phyloP scores from a whole-genome alignment of 2,797 vertebrate species.

The Leptatherina wallacei region DNA sequence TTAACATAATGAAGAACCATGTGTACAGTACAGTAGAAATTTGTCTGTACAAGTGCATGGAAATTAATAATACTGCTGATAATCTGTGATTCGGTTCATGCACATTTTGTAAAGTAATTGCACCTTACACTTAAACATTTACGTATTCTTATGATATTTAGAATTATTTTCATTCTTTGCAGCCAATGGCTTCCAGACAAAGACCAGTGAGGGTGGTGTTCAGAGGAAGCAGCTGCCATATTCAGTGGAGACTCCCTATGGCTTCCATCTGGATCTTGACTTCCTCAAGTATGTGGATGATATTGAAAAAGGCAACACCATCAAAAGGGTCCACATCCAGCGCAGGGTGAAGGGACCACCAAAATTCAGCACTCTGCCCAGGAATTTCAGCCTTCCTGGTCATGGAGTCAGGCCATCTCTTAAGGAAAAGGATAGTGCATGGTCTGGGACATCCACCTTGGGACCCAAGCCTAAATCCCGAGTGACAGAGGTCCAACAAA shows the following conservation, averaged over 20 bases:
- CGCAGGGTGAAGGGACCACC: constrained; percentile 91
- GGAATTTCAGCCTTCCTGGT: constrained; percentile 95
- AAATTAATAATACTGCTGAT: constrained; percentile 45
- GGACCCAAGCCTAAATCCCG: constrained; percentile 86
- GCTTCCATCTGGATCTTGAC: constrained; percentile 96
- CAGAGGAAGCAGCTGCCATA: constrained; percentile 92
- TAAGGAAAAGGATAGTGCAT: constrained; percentile 84
- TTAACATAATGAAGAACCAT: constrained; percentile 70
- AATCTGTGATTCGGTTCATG: constrained; percentile 35
- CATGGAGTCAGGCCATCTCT: constrained; percentile 79
- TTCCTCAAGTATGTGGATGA: constrained; percentile 99
- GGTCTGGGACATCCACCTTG: constrained; percentile 86
- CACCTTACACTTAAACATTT: constrained; percentile 1
- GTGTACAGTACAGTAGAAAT: constrained; percentile 45
- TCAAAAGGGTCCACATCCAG: constrained; percentile 94
- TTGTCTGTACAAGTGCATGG: constrained; percentile 43
- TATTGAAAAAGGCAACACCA: constrained; percentile 98
- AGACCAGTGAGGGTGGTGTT: constrained; percentile 81
- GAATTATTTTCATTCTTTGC: constrained; percentile 53
- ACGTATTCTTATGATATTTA: not conserved
- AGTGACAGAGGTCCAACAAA: constrained; percentile 85
- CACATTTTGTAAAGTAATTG: constrained; percentile 39
- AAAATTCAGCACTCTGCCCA: constrained; percentile 95
- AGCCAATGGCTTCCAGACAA: constrained; percentile 87
- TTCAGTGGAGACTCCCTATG: constrained; percentile 97